Percentiles rank a stretch among this genome's conserved stretches.
These are phyloP conservation scores for Upupa epops DNA, from an alignment of 2,113 vertebrate genomes.

Conservation along the genomic window DNA sequence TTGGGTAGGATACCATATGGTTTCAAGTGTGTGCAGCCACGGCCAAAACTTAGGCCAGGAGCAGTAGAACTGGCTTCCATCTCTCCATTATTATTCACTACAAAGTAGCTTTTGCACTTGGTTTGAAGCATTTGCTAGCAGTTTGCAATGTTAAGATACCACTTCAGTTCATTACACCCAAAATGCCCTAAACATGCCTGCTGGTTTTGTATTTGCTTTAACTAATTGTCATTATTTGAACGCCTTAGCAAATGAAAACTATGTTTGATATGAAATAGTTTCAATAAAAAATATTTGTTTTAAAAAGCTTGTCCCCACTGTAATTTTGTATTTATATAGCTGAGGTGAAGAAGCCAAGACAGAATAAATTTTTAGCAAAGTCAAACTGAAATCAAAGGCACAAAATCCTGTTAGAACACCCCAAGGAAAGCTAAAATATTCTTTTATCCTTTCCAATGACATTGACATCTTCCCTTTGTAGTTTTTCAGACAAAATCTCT, in stretches of 20 bases:
- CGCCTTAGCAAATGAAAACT: not conserved
- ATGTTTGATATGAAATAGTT: not conserved
- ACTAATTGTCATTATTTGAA: not conserved
- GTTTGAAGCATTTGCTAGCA: not conserved
- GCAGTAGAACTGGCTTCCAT: accelerated
- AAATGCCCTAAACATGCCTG: not conserved
- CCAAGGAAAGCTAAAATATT: not conserved
- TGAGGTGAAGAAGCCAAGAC: not conserved
- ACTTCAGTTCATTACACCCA: not conserved
- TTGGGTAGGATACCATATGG: not conserved
- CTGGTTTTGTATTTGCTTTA: not conserved
- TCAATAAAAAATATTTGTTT: not conserved
- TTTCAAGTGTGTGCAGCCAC: not conserved
- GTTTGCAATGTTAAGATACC: not conserved
- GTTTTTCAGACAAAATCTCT: not conserved
- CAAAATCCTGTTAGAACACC: not conserved
- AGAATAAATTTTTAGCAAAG: not conserved
- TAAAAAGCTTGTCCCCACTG: not conserved
- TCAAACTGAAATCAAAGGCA: constrained; percentile 7
- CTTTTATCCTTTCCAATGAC: not conserved
- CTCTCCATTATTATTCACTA: not conserved
- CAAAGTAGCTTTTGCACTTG: not conserved
- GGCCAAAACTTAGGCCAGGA: not conserved
- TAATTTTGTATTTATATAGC: not conserved
- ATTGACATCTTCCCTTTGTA: not conserved